These are phyloP conservation scores for Molossus molossus DNA, from an alignment of 2,797 vertebrate species.

Conservation along the genomic window DNA sequence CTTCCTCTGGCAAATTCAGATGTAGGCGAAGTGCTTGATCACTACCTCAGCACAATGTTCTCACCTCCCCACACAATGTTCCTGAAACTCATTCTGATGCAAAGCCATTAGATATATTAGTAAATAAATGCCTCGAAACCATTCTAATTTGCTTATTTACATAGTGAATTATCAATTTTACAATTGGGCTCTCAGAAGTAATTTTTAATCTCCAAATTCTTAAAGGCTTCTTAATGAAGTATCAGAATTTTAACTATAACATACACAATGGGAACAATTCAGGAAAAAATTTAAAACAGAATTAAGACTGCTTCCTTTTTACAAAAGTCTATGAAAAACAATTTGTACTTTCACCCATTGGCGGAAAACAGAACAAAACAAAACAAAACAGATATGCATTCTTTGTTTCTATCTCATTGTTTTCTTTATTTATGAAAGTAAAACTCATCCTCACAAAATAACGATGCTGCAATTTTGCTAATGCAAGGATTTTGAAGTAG, in stretches of 20 bases:
- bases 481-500: not conserved
- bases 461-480: conserved; percentile 23
- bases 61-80: not conserved
- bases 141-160: not conserved
- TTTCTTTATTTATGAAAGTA: conserved; percentile 67
- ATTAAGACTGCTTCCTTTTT: not conserved
- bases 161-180: not conserved
- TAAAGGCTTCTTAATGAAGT: not conserved
- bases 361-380: not conserved
- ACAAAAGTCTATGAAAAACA: not conserved
- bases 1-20: not conserved
- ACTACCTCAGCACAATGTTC: rapidly evolving
- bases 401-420: not conserved
- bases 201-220: conserved; percentile 12
- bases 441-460: not conserved
- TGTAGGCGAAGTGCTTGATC: not conserved
- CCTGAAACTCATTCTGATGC: not conserved
- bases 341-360: not conserved
- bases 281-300: not conserved
- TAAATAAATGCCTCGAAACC: not conserved
- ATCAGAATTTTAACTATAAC: not conserved
- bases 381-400: not conserved
- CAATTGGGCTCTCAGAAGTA: not conserved
- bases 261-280: not conserved
- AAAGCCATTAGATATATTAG: not conserved